These are phyloP conservation scores for Zootoca vivipara DNA, from an alignment of 2,113 vertebrate genomes.

Conservation along the genomic window DNA sequence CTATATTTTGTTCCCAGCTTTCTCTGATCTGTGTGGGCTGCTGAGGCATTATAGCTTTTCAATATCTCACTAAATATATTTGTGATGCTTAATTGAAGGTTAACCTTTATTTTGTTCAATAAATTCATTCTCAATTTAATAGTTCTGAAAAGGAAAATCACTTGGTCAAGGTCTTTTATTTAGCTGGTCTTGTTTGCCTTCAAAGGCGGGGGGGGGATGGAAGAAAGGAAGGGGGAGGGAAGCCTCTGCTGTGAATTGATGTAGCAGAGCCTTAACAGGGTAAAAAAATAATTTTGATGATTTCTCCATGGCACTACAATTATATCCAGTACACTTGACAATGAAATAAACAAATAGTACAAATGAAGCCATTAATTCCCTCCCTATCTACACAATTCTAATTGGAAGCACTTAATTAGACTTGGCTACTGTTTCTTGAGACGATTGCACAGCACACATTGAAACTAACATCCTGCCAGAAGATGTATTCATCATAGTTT, in stretches of 20 bases:
- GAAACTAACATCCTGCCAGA: constrained; percentile 47
- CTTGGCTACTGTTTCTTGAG: constrained; percentile 69
- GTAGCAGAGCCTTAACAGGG: constrained; percentile 57
- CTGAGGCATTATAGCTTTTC: constrained; percentile 57
- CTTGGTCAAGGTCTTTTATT: constrained; percentile 59
- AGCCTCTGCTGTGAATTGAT: constrained; percentile 59
- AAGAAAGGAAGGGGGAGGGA: constrained; percentile 33
- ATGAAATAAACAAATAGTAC: constrained; percentile 78
- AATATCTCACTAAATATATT: constrained; percentile 69
- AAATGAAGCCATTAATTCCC: constrained; percentile 76
- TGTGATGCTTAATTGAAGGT: constrained; percentile 70
- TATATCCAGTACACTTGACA: constrained; percentile 70
- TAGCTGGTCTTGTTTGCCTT: constrained; percentile 61
- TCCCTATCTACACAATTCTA: constrained; percentile 76
- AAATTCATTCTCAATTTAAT: constrained; percentile 56
- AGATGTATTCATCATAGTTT: constrained; percentile 68
- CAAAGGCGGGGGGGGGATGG: constrained; percentile 15
- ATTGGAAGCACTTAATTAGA: constrained; percentile 80
- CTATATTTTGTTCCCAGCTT: constrained; percentile 46
- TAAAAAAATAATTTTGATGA: constrained; percentile 72
- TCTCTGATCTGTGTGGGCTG: constrained; percentile 54
- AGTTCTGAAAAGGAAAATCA: constrained; percentile 53
- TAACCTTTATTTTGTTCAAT: constrained; percentile 70
- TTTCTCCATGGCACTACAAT: constrained; percentile 73
- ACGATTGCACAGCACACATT: constrained; percentile 61